Percentiles rank a stretch among this genome's conserved stretches.
These are phyloP conservation scores for Ophiothrix spiculata DNA, from an alignment of 35 echinoderm and acorn worm species.

Conservation along the genomic window DNA sequence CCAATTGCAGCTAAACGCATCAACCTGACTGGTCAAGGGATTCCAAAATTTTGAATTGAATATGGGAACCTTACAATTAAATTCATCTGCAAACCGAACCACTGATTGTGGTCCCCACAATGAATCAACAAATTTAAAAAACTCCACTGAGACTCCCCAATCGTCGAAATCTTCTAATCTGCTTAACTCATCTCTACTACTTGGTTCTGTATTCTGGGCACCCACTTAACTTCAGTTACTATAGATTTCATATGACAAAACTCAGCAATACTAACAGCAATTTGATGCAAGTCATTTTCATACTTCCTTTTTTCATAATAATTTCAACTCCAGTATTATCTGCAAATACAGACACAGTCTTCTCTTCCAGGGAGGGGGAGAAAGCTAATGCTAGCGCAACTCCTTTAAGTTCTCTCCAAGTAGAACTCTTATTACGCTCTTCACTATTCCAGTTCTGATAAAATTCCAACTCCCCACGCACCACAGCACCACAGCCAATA, in stretches of 20 bases:
- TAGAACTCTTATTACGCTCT: constrained; percentile 25
- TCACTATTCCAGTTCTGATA: neutral
- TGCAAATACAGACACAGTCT: neutral
- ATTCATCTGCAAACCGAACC: constrained; percentile 13
- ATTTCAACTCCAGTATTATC: constrained; percentile 6
- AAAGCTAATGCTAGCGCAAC: constrained; percentile 14
- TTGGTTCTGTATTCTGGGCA: neutral
- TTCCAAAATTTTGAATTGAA: constrained; percentile 18
- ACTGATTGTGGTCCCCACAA: constrained; percentile 38
- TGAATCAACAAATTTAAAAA: constrained; percentile 19
- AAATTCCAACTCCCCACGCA: constrained; percentile 17
- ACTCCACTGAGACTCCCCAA: constrained; percentile 28
- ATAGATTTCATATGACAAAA: neutral
- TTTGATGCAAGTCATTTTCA: neutral
- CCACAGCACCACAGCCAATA: constrained; percentile 5
- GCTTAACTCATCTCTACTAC: constrained; percentile 15
- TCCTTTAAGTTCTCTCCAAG: constrained; percentile 25
- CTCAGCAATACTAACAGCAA: too few species aligned
- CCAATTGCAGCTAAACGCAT: neutral
- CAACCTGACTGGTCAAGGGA: neutral
- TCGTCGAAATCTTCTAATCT: constrained; percentile 26
- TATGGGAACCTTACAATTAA: neutral
- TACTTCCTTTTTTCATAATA: constrained; percentile 17
- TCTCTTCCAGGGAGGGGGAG: neutral
- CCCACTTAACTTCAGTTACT: neutral